phyloP scores from a whole-genome alignment of 2,797 vertebrate genomes.

The Aulostomus chinensis region DNA sequence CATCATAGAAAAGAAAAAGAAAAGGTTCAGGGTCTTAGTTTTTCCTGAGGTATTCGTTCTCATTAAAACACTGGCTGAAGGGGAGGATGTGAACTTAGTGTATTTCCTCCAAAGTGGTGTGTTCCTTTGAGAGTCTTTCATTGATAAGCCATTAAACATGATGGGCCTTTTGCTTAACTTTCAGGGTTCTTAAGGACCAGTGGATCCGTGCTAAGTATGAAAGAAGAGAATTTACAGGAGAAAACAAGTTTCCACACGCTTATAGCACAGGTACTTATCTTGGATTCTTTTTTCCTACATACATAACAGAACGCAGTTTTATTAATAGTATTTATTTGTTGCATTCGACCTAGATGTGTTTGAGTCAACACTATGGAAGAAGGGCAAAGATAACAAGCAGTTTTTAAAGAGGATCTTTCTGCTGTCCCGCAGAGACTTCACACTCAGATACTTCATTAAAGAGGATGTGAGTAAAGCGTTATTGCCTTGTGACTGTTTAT shows the following conservation, averaged over 20 bases:
- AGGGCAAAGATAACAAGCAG: slow-evolving; percentile 83
- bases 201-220: slow-evolving; percentile 94
- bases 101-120: no score
- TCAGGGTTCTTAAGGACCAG: slow-evolving; percentile 89
- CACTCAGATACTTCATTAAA: slow-evolving; percentile 87
- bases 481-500: no score
- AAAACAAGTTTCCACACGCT: slow-evolving; percentile 51
- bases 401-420: slow-evolving; percentile 85
- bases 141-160: neutral
- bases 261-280: slow-evolving; percentile 76
- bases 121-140: neutral
- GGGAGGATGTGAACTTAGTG: no score
- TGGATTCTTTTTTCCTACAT: no score
- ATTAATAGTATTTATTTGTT: slow-evolving; percentile 9
- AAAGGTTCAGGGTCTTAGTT: no score
- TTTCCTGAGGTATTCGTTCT: no score
- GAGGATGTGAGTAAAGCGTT: slow-evolving; percentile 88
- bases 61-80: no score
- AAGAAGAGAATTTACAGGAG: slow-evolving; percentile 84
- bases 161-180: slow-evolving; percentile 11
- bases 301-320: neutral
- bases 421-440: slow-evolving; percentile 83
- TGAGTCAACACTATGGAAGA: slow-evolving; percentile 87
- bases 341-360: slow-evolving; percentile 67
- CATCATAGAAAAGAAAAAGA: no score